A percentile compares a stretch with the other conserved stretches of the same genome.
Evolutionary conservation across 2,797 vertebrate genomes (phyloP).

Genomic region (Smutsia temminckii): DNA sequence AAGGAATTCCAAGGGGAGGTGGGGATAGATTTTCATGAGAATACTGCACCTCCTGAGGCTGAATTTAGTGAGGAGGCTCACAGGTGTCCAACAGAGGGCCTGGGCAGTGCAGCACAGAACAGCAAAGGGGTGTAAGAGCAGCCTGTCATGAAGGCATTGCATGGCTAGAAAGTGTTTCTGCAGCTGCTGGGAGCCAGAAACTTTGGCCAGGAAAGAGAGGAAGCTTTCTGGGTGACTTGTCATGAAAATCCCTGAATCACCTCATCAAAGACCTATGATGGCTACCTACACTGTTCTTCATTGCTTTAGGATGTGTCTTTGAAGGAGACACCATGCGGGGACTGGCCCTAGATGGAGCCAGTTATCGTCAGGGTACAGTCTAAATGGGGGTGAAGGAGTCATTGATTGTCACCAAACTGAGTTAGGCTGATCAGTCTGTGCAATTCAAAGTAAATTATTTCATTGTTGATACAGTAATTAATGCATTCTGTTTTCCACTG

Average conservation of each 20-base stretch:
- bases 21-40: neutral
- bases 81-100: neutral
- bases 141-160: neutral
- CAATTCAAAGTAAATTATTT: neutral
- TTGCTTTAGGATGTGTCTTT: neutral
- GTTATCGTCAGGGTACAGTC: neutral
- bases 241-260: neutral
- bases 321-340: neutral
- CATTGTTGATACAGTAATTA: neutral
- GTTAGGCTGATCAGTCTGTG: neutral
- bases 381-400: neutral
- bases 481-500: conserved; percentile 13
- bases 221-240: neutral
- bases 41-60: neutral
- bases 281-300: neutral
- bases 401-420: neutral
- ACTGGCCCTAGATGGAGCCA: neutral
- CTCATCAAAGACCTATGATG: neutral
- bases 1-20: neutral
- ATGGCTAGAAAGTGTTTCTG: neutral
- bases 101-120: neutral
- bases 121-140: neutral
- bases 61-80: neutral
- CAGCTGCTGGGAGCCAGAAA: neutral
- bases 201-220: neutral